Percentiles rank a stretch among this genome's conserved stretches.
phyloP scores from a whole-genome alignment of 2,113 vertebrate species.

The Charina bottae region DNA sequence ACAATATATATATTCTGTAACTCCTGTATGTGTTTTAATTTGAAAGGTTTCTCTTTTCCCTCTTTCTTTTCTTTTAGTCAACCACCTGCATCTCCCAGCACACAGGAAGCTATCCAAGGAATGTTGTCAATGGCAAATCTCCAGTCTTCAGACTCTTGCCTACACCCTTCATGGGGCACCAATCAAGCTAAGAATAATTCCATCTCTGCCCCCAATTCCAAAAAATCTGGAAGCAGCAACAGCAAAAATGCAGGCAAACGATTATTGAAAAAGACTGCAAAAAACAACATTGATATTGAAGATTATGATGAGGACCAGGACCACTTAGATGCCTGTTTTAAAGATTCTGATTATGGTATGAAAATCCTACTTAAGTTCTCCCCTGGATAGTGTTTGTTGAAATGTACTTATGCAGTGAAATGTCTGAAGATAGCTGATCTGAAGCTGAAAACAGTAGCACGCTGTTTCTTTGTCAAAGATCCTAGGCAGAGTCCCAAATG shows the following conservation, averaged over 20 bases:
- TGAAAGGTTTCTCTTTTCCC: constrained; percentile 38
- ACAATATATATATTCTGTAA: not conserved
- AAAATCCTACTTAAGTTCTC: not conserved
- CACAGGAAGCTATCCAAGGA: constrained; percentile 99
- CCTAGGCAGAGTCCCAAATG: not conserved
- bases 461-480: not conserved
- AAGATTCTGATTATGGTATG: constrained; percentile 95
- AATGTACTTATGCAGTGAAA: rapidly evolving
- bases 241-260: constrained; percentile 83
- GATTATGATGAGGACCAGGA: constrained; percentile 95
- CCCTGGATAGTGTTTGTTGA: not conserved
- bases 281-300: constrained; percentile 86
- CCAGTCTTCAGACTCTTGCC: constrained; percentile 91
- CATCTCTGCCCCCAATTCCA: constrained; percentile 75
- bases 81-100: constrained; percentile 98
- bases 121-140: constrained; percentile 99
- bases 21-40: constrained; percentile 12
- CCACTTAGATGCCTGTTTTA: constrained; percentile 96
- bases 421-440: not conserved
- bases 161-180: constrained; percentile 87
- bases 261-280: constrained; percentile 86
- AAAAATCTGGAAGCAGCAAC: constrained; percentile 77
- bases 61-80: constrained; percentile 79
- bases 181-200: constrained; percentile 87
- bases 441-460: not conserved